Base-by-base conservation (phyloP, 1,140 invertebrate species). In the Drosophila chauvacae region DNA sequence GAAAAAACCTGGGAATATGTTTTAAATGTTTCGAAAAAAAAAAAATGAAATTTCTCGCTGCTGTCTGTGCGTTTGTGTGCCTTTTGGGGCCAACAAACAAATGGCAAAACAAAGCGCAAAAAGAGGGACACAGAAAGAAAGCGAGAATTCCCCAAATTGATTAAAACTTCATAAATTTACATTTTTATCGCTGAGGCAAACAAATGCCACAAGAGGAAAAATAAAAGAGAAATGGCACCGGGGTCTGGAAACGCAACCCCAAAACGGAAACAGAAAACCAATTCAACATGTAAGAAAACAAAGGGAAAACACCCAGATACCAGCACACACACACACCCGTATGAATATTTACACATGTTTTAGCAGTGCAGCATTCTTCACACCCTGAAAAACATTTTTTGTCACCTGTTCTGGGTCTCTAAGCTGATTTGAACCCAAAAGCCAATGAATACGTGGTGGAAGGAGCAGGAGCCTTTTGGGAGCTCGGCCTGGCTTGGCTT, bases 91-190 rank as follows among this genome's bases (percentile, higher is more conserved):
- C 56, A 68, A 44, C 65, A 77, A 81, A 78, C 81, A 85, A 78
- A 70, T 18, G 63, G 33, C 75, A 33, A 69, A 50, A 61, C 63
- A 62, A 45, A 75, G 44, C 50, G 20, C n/a, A 80, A 59, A 63
- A 44, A 60, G 23, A 55, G 16, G 45, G 44, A 51, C 37, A 55
- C 71, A 74, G 68, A 78, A 72, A 55, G 63, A 75, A 70, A 73
- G 80, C 74, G 85, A 65, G 74, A 90, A 88, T 88, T 88, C 85
- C 84, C 85, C 85, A 88, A 88, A 88, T 88, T 88, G 85, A 88
- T 88, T 88, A 88, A 88, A 88, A 88, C 85, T 88, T 88, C 85
- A 88, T 88, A 88, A 88, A 88, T 88, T 88, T 88, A 88, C 85
- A 88, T 88, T 88, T 88, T 88, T 88, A 88, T 88, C 85, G 85